These are phyloP conservation scores for Hemibagrus guttatus DNA, from an alignment of 2,797 vertebrate genomes.

Conservation along the genomic window DNA sequence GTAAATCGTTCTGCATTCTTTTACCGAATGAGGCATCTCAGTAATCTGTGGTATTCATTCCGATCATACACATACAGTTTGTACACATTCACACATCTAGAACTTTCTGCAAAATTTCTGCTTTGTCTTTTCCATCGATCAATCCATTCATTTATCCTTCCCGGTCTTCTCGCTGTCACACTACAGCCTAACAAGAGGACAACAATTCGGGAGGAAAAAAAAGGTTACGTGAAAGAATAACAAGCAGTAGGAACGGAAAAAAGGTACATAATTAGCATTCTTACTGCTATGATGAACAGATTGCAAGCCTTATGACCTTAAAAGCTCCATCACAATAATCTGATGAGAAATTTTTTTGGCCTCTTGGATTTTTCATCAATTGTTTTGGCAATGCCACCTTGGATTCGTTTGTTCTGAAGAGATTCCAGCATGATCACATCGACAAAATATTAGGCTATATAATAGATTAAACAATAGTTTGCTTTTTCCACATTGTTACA, in stretches of 20 bases:
- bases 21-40: constrained; percentile 35
- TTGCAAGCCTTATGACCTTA: neutral
- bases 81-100: neutral
- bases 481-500: neutral
- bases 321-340: neutral
- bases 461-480: neutral
- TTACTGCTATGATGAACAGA: neutral
- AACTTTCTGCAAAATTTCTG: neutral
- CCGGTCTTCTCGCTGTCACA: neutral
- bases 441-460: neutral
- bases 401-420: neutral
- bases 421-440: neutral
- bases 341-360: neutral
- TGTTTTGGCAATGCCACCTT: neutral
- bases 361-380: neutral
- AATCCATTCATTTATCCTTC: neutral
- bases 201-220: neutral
- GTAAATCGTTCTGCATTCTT: constrained; percentile 27
- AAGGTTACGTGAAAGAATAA: neutral
- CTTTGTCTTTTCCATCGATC: neutral
- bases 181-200: too few relatives aligned
- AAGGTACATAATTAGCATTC: neutral
- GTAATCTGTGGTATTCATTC: constrained; percentile 29
- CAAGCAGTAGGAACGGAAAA: neutral
- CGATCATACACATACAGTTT: constrained; percentile 1